phyloP scores from a whole-genome alignment of 2,888 invertebrate genomes.

The Pseudococcus viburni region DNA sequence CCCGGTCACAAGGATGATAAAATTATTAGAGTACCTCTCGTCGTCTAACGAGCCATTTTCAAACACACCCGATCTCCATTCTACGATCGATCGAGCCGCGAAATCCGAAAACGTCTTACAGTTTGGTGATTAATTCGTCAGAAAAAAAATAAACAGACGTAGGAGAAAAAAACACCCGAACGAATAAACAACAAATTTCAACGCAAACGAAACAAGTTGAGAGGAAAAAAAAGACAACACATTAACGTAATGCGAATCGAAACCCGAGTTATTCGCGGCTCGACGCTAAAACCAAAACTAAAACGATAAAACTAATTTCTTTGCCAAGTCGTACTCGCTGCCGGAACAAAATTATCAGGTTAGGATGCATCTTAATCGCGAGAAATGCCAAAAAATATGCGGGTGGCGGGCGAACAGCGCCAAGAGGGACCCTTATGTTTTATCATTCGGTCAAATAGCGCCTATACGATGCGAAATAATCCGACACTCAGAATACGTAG shows the following conservation, averaged over 20 bases:
- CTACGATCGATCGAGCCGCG: too few relatives aligned
- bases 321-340: conserved; percentile 63
- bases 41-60: too few relatives aligned
- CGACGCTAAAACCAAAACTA: conserved; percentile 62
- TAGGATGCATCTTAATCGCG: conserved; percentile 65
- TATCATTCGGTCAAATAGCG: conserved; percentile 52
- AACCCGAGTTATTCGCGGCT: conserved; percentile 62
- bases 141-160: background rate
- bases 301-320: conserved; percentile 61
- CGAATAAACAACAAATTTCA: conserved; percentile 21
- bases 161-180: background rate
- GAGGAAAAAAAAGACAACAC: conserved; percentile 36
- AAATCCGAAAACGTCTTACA: too few relatives aligned
- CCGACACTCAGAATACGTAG: too few relatives aligned
- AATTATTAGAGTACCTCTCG: too few relatives aligned
- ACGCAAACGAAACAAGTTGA: conserved; percentile 32
- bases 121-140: background rate
- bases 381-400: conserved; percentile 65
- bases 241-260: conserved; percentile 58
- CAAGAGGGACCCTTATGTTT: conserved; percentile 38
- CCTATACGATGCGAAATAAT: background rate
- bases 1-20: too few relatives aligned
- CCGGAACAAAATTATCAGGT: conserved; percentile 66
- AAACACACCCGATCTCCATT: too few relatives aligned
- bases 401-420: conserved; percentile 38